Evolutionary conservation across 2,113 vertebrate species (phyloP), one percentile per base, ranked within the genome.

Genomic region (Zeus faber): DNA sequence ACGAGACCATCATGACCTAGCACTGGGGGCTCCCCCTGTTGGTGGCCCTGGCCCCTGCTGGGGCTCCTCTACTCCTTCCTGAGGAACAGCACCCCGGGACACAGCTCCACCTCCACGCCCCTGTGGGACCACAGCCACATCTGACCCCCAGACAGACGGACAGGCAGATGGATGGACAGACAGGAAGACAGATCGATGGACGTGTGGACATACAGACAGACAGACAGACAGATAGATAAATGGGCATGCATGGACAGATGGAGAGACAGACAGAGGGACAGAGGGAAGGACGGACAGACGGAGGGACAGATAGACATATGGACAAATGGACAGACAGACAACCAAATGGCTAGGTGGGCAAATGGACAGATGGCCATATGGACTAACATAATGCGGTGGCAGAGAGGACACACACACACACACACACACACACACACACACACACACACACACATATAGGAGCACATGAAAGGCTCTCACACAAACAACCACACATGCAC

Each of bases 21-120:
- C 82, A 89, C 70, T 91, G 91, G 88, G 87, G 88, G 10, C 0
- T 91, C 27, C 83, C 82, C 7, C 73, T 91, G 51, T 63, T 85
- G 33, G 68, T 90, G 50, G 89, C 88, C 9, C 78, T 91, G 53
- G n/a, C 63, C 91, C 14, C 23, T 90, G 23, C 80, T 92, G 67
- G 84, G 72, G 0, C 70, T 91, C 16, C 33, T 90, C 53, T 91
- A 90, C 2, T 60, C 77, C 33, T 91, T 90, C 71, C 78, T 91
- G 27, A 91, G n/a, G n/a, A 91, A 67, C 79, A 91, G 50, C 90
- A 89, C 0, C 81, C 89, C 2, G 49, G 49, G 0, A 70, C 85
- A 47, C 87, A 88, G 51, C 73, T 58, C 22, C 79, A 80, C 10
- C 44, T 88, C 40, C 67, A 76, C 85, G 33, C 85, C 81, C 0